These are phyloP conservation scores for Drosophila ezoana DNA, from an alignment of 2,888 invertebrate genomes.

Conservation along the genomic window DNA sequence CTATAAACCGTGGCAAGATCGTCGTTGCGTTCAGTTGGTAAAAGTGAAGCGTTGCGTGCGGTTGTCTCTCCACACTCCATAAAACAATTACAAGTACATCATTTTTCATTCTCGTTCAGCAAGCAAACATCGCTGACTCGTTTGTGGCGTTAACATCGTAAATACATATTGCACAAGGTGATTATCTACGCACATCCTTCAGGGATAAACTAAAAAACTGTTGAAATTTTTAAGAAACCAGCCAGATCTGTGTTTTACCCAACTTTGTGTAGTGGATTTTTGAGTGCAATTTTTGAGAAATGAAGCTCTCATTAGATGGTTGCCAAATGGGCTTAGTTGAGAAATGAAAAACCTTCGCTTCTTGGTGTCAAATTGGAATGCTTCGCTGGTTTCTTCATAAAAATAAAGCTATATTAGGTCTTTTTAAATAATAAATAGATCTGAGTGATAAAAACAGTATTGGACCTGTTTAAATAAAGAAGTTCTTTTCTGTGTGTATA, in stretches of 20 bases:
- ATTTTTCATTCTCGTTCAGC: constrained; percentile 26
- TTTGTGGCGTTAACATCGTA: constrained; percentile 31
- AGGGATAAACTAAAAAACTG: constrained; percentile 34
- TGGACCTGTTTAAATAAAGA: too few species aligned
- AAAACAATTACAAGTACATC: constrained; percentile 27
- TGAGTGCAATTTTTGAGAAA: not conserved
- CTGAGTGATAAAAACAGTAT: too few species aligned
- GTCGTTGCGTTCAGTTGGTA: constrained; percentile 84
- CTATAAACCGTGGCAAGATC: constrained; percentile 85
- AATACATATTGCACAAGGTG: constrained; percentile 31
- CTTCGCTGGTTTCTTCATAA: not conserved
- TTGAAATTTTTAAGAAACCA: constrained; percentile 3
- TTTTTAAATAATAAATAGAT: too few species aligned
- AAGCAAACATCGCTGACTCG: constrained; percentile 25
- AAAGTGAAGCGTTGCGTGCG: constrained; percentile 84
- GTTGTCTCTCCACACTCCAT: constrained; percentile 61
- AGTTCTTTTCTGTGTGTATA: too few species aligned
- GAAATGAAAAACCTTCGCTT: not conserved
- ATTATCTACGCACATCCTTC: constrained; percentile 48
- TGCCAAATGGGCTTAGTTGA: not conserved
- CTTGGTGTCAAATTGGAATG: too few species aligned
- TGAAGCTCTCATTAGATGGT: not conserved
- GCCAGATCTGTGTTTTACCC: not conserved
- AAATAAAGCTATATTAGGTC: too few species aligned
- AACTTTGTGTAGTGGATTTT: constrained; percentile 33